These are phyloP conservation scores for Vanessa atalanta DNA, from an alignment of 1,140 invertebrate species.

Conservation along the genomic window DNA sequence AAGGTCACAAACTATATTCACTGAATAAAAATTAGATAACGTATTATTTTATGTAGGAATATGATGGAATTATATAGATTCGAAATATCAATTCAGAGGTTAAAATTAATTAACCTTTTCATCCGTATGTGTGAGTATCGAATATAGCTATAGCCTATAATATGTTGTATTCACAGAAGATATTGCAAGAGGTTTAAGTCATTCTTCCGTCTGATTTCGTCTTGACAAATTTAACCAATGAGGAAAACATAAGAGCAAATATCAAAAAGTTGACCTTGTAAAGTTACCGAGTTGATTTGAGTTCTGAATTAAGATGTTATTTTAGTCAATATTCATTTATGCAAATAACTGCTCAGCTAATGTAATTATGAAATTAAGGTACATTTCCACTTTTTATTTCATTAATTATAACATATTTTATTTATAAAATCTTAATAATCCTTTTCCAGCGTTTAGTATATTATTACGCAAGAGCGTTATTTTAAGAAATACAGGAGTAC, in stretches of 20 bases:
- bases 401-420: too few relatives aligned
- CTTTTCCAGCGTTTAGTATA: slow-evolving; percentile 3
- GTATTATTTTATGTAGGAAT: background rate
- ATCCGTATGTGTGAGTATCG: background rate
- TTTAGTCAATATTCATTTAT: background rate
- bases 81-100: background rate
- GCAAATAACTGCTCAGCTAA: background rate
- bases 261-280: slow-evolving; percentile 30
- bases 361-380: background rate
- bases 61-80: background rate
- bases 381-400: too few relatives aligned
- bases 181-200: slow-evolving; percentile 33
- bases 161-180: slow-evolving; percentile 36
- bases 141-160: background rate
- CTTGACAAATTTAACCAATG: slow-evolving; percentile 24
- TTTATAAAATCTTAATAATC: background rate
- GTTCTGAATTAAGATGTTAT: background rate
- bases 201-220: slow-evolving; percentile 28
- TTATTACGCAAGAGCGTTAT: slow-evolving; percentile 32
- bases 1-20: slow-evolving; percentile 46
- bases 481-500: slow-evolving; percentile 42
- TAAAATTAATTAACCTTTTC: slow-evolving; percentile 4
- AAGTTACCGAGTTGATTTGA: slow-evolving; percentile 6
- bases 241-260: slow-evolving; percentile 33
- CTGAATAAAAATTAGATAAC: slow-evolving; percentile 1